These are phyloP conservation scores for Hemistola chrysoprasaria DNA, from an alignment of 2,888 invertebrate species.

Conservation along the genomic window DNA sequence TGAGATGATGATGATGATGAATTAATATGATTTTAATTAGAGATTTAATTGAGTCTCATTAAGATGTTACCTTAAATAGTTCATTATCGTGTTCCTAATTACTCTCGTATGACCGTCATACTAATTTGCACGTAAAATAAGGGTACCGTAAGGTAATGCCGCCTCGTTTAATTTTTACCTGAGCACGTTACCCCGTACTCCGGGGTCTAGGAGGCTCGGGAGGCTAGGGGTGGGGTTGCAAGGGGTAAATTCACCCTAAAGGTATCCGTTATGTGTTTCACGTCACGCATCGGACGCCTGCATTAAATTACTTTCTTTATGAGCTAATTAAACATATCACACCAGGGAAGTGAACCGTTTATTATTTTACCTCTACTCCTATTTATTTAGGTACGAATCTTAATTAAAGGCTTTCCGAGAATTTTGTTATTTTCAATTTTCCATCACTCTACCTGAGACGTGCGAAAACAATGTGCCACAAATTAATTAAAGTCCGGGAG, in stretches of 20 bases:
- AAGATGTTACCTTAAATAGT: slow-evolving; percentile 6
- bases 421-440: no score
- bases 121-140: slow-evolving; percentile 11
- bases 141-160: background rate
- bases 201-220: background rate
- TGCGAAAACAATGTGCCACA: no score
- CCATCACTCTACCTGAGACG: no score
- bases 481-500: no score
- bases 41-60: slow-evolving; percentile 6
- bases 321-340: slow-evolving; percentile 16
- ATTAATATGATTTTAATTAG: no score
- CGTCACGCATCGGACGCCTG: slow-evolving; percentile 26
- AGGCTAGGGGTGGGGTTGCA: background rate
- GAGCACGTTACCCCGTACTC: background rate
- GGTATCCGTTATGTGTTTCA: slow-evolving; percentile 6
- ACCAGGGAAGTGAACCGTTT: slow-evolving; percentile 4
- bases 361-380: no score
- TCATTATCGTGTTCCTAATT: slow-evolving; percentile 13
- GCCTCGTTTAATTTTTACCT: slow-evolving; percentile 8
- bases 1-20: no score
- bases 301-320: slow-evolving; percentile 25
- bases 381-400: no score
- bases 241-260: slow-evolving; percentile 4
- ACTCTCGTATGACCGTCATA: slow-evolving; percentile 9
- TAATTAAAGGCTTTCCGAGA: no score